phyloP scores from a whole-genome alignment of 2,113 vertebrate genomes.

The Todiramphus saurophagus region DNA sequence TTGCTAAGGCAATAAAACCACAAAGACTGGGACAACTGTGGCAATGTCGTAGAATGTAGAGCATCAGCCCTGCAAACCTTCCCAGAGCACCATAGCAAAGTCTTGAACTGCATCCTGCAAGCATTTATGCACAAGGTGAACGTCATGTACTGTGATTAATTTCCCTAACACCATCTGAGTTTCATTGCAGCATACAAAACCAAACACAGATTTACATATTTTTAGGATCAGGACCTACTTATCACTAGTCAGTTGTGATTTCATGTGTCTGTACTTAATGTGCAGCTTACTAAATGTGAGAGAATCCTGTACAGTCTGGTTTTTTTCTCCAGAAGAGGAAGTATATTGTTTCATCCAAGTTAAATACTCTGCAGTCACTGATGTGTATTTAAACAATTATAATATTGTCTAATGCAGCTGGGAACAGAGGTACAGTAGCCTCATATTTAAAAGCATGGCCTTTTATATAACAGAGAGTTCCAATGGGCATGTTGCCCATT shows the following conservation, averaged over 20 bases:
- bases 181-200: constrained; percentile 28
- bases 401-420: neutral
- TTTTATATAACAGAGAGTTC: neutral
- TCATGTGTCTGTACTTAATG: neutral
- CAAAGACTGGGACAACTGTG: neutral
- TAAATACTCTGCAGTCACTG: neutral
- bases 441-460: neutral
- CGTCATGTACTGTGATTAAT: constrained; percentile 16
- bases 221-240: constrained; percentile 33
- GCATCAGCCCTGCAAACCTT: neutral
- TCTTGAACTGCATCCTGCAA: neutral
- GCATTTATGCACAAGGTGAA: neutral
- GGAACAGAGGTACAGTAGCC: neutral
- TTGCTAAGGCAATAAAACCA: neutral
- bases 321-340: neutral
- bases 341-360: neutral
- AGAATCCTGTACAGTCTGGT: neutral
- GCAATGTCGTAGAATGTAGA: neutral
- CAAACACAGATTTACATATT: neutral
- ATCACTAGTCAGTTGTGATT: neutral
- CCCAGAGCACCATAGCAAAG: neutral
- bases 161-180: neutral
- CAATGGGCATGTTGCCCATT: neutral
- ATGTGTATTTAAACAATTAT: constrained; percentile 19
- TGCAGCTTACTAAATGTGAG: neutral